Base-by-base conservation (phyloP, 2,797 vertebrate species). In the Hylomyscus alleni region DNA sequence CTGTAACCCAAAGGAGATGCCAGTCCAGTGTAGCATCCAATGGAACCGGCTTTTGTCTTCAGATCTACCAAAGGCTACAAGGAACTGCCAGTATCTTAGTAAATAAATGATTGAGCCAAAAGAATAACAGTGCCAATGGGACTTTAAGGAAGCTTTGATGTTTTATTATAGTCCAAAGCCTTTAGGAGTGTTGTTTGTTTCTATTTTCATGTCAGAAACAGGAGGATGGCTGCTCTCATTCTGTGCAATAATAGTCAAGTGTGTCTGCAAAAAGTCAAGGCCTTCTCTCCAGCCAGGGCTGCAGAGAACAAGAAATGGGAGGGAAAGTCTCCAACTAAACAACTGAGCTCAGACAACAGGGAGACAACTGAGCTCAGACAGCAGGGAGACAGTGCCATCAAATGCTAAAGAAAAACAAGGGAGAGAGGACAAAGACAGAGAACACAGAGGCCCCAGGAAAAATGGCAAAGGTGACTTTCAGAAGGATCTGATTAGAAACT, bases 151-250 rank as follows among this genome's bases (percentile, higher is more conserved):
- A 72, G 47, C 4, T 93, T 91, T 75, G 26, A 75, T 85, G 95
- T 85, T 95, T 95, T 93, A 72, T 29, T n/a, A 8, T 11, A 67
- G 24, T 22, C 34, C 40, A 87, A 40, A 89, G 4, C 0, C 54
- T 90, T 76, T 50, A 34, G 34, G 12, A 40, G 34, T 62, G 1
- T 15, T 47, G 3, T 76, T 85, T 84, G 44, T 85, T 94, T 93
- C 83, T n/a, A 84, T 88, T 97, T 91, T 91, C 84, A 69, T 20
- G 5, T 82, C 84, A 85, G 56, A 97, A 76, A n/a, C 17, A 81
- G 60, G 11, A 6, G 12, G 47, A 62, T 58, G 56, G 37, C 91
- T 94, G 17, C 90, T 90, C 60, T 90, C 91, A 65, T 87, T 73
- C 22, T 0, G 11, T 76, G 7, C 11, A 94, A 73, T 15, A 47